Evolutionary conservation across 2,888 invertebrate species (phyloP).

Genomic region (Parnassius orleans): DNA sequence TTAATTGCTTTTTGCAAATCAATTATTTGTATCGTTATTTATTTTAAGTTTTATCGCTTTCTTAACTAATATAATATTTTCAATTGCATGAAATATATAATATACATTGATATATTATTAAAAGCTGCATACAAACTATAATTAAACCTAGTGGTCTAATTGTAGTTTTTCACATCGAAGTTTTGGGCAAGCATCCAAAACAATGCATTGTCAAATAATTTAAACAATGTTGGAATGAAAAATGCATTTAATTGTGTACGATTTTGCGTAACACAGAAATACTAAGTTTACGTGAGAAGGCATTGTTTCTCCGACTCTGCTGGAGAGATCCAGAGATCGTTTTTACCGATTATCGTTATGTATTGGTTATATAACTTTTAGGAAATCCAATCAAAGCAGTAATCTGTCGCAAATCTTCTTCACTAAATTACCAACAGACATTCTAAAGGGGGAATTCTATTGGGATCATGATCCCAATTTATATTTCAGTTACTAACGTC

Average conservation of each 20-base stretch:
- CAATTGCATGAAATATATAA: too few relatives aligned
- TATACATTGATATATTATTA: too few relatives aligned
- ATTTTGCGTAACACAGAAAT: conserved; percentile 57
- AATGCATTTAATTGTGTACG: conserved; percentile 57
- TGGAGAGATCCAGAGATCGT: conserved; percentile 13
- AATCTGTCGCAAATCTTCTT: not conserved
- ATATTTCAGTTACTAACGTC: conserved; percentile 12
- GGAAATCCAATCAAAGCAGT: not conserved
- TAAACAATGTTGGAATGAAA: conserved; percentile 57
- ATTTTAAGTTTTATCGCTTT: too few relatives aligned
- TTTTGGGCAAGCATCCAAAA: conserved; percentile 40
- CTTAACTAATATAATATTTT: too few relatives aligned
- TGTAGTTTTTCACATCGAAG: conserved; percentile 18
- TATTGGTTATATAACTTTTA: conserved; percentile 20
- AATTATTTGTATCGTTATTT: too few relatives aligned
- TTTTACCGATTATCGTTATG: conserved; percentile 20
- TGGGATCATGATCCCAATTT: not conserved
- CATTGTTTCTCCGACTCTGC: conserved; percentile 15
- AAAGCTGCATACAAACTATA: too few relatives aligned
- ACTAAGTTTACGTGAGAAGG: conserved; percentile 21
- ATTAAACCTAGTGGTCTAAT: conserved; percentile 1
- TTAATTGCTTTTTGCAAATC: too few relatives aligned
- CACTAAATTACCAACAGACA: not conserved
- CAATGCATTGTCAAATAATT: conserved; percentile 55
- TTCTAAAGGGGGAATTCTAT: too few relatives aligned